Conservation (phyloP, 2,888 invertebrate species). For the Stenichneumon culpator region DNA sequence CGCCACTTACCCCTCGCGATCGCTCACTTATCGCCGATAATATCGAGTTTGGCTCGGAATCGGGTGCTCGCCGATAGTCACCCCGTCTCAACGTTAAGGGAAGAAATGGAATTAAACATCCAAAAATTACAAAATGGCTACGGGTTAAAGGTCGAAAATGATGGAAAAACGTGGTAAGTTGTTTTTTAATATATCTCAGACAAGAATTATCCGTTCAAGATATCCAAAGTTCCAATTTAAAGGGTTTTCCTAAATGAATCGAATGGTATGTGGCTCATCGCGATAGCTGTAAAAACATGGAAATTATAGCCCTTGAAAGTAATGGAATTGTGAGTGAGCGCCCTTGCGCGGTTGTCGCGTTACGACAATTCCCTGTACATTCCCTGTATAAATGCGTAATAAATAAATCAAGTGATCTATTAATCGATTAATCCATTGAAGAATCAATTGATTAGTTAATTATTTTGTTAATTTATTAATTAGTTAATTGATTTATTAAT, state of each 20-base stretch:
- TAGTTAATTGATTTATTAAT: not conserved
- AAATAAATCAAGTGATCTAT: not conserved
- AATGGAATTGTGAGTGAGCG: not conserved
- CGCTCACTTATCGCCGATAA: too few relatives aligned
- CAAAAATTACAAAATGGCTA: too few relatives aligned
- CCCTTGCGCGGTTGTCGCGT: not conserved
- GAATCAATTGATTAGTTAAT: not conserved
- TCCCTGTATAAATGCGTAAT: not conserved
- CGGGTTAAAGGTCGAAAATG: not conserved
- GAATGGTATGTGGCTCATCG: not conserved
- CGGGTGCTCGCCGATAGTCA: too few relatives aligned
- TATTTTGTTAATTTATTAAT: not conserved
- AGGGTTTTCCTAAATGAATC: not conserved
- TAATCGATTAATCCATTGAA: not conserved
- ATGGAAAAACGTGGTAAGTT: not conserved
- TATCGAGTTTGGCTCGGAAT: too few relatives aligned
- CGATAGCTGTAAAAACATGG: not conserved
- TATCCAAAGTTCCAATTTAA: not conserved
- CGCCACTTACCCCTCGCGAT: too few relatives aligned
- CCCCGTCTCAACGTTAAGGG: too few relatives aligned
- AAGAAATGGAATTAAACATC: too few relatives aligned
- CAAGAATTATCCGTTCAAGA: not conserved
- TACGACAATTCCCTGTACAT: too few relatives aligned
- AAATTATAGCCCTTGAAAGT: constrained; percentile 8
- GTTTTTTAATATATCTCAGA: not conserved